phyloP scores from a whole-genome alignment of 2,113 vertebrate species.

The Anolis sagrei region DNA sequence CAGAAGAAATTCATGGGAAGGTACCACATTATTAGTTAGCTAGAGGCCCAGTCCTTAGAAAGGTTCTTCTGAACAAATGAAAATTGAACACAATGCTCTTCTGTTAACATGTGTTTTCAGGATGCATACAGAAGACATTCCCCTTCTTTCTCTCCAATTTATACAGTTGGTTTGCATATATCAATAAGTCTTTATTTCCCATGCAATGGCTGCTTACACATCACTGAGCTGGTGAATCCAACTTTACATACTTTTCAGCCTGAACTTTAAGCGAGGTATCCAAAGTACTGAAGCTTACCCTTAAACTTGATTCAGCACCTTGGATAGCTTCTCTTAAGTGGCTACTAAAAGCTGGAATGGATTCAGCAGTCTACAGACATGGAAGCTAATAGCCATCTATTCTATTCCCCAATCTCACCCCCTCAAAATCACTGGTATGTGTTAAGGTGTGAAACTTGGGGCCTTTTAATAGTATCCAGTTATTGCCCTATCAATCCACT shows the following conservation, averaged over 20 bases:
- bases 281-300: too few species aligned
- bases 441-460: not conserved
- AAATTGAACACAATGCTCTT: not conserved
- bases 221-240: too few species aligned
- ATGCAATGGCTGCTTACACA: too few species aligned
- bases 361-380: not conserved
- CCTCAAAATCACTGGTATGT: not conserved
- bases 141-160: not conserved
- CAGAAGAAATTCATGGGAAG: slow-evolving; percentile 2
- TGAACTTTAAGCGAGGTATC: too few species aligned
- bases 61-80: not conserved
- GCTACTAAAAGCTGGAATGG: too few species aligned
- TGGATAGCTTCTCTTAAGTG: too few species aligned
- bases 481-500: too few species aligned
- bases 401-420: not conserved
- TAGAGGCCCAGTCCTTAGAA: not conserved
- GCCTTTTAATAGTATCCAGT: too few species aligned
- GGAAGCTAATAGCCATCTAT: not conserved
- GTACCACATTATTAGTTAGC: not conserved
- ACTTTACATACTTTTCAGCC: too few species aligned
- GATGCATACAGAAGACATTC: not conserved
- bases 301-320: too few species aligned
- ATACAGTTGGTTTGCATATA: not conserved
- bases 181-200: too few species aligned
- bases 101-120: not conserved